Evolutionary conservation across 2,113 vertebrate species (phyloP), one percentile per base, ranked within the genome.

Genomic region (Cryptomyrus ogoouensis): DNA sequence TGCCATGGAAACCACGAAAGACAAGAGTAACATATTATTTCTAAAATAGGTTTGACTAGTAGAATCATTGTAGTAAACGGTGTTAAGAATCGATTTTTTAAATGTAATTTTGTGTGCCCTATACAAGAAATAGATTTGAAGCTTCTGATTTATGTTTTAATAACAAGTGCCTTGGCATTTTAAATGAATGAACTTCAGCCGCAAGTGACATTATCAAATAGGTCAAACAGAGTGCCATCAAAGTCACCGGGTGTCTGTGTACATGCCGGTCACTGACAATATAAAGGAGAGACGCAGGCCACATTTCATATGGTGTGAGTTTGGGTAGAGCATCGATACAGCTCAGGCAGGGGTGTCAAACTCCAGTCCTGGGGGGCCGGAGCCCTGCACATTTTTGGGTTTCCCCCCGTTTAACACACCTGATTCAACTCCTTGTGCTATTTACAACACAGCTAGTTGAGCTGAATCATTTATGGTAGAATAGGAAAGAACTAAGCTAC

Each of bases 1-100:
- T 56, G 85, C 27, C 49, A 87, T 87, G 85, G 85, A 87, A 87
- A 87, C 85, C 44, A 84, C 21, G 46, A 46, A 84, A 44, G 42
- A 83, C 31, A 44, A 83, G 42, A 24, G 19, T 19, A 42, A 80
- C 4, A 27, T 66, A 27, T 62, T 66, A 27, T 70, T 70, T 70
- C 10, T 15, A 13, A 70, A 70, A 70, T 70, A 27, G 27, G n/a
- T 31, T 13, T 31, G 27, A 70, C n/a, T 31, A 27, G 62, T 31
- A 70, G 62, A 70, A 31, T 27, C 10, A 4, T 70, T 70, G 35
- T 42, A 42, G 74, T 19, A n/a, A 80, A 80, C 15, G 6, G 35
- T 80, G 6, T 42, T 31, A 42, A 80, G 15, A 7, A 42, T 80
- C 19, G 13, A 80, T 80, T 80, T 80, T 80, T 42, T 15, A 5